Evolutionary conservation across 2,113 vertebrate genomes (phyloP).

Genomic region (Nibea coibor): DNA sequence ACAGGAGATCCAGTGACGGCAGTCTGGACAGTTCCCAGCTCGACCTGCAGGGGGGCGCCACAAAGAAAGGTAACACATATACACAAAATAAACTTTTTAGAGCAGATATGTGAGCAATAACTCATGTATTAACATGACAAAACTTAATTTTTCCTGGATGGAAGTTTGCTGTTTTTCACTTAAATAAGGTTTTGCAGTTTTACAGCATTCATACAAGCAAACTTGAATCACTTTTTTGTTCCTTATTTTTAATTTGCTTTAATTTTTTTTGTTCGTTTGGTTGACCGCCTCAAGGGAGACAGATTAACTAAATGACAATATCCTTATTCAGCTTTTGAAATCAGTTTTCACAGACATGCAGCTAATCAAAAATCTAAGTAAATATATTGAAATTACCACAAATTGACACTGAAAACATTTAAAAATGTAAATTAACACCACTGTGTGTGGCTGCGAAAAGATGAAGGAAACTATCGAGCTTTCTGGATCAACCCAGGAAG

Average conservation of each 20-base stretch:
- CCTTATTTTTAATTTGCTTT: neutral
- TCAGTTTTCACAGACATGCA: neutral
- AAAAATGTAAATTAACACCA: neutral
- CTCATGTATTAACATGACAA: neutral
- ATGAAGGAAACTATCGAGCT: slow-evolving; percentile 86
- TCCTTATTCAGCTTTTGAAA: neutral
- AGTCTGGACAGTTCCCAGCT: slow-evolving; percentile 87
- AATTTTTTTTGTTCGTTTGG: neutral
- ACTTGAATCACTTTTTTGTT: neutral
- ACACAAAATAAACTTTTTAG: neutral
- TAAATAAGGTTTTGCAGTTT: neutral
- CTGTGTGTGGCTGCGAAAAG: slow-evolving; percentile 84
- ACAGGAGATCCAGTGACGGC: slow-evolving; percentile 86
- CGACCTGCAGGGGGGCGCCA: slow-evolving; percentile 81
- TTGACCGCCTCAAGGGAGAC: neutral
- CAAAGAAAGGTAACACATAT: slow-evolving; percentile 91
- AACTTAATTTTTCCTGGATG: neutral
- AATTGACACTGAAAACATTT: neutral
- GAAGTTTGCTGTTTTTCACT: neutral
- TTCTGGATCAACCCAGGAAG: slow-evolving; percentile 96
- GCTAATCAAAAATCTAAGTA: neutral
- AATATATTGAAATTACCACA: neutral
- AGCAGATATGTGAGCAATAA: neutral
- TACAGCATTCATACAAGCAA: neutral
- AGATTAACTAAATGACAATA: neutral